These are phyloP conservation scores for Ditula angustiorana DNA, from an alignment of 2,888 invertebrate genomes.

Conservation along the genomic window DNA sequence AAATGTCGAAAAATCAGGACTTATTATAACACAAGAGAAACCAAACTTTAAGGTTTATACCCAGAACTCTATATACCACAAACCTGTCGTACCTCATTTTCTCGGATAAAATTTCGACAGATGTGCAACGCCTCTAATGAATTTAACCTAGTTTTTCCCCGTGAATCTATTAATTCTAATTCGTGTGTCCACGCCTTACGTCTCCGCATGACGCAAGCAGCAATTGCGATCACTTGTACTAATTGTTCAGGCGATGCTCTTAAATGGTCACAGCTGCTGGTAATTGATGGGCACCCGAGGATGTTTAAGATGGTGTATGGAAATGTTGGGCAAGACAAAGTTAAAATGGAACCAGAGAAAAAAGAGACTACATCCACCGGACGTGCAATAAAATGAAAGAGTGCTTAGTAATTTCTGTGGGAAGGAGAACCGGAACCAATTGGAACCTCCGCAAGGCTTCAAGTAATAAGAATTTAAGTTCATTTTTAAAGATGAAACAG, in stretches of 20 bases:
- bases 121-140: constrained; percentile 27
- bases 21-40: not conserved
- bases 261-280: constrained; percentile 76
- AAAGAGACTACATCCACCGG: not conserved
- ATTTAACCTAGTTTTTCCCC: constrained; percentile 63
- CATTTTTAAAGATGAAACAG: no score
- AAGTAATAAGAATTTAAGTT: no score
- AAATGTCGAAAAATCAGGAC: no score
- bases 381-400: not conserved
- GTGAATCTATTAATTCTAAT: constrained; percentile 75
- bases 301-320: constrained; percentile 31
- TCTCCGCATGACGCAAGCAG: constrained; percentile 71
- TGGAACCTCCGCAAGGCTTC: no score
- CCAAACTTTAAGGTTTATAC: not conserved
- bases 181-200: constrained; percentile 59
- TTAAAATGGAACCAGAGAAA: not conserved
- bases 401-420: no score
- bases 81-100: not conserved
- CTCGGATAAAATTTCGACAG: constrained; percentile 9
- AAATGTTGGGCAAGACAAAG: constrained; percentile 23
- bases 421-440: no score
- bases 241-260: constrained; percentile 71
- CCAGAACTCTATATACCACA: no score
- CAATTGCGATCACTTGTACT: constrained; percentile 81
- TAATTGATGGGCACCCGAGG: constrained; percentile 63